Conservation (phyloP, 2,113 vertebrate species). For the Clarias macrocephalus region DNA sequence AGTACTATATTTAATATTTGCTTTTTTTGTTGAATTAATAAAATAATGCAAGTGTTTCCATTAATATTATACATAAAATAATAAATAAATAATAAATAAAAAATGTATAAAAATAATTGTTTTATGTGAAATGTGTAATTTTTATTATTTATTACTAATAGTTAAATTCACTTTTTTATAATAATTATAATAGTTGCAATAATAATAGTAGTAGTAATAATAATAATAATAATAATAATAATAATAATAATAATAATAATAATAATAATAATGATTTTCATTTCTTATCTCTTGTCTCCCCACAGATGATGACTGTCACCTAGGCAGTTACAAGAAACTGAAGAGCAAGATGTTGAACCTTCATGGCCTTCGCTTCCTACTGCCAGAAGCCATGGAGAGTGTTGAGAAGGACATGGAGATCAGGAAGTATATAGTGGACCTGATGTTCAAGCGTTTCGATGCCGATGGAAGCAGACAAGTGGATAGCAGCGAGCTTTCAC, state of each 20-base stretch:
- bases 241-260: no score
- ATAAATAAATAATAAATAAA: no score
- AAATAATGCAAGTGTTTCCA: neutral
- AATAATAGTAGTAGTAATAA: no score
- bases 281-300: conserved; percentile 40
- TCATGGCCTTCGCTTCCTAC: conserved; percentile 77
- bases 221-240: no score
- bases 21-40: neutral
- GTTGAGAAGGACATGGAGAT: conserved; percentile 74
- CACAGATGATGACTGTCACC: conserved; percentile 87
- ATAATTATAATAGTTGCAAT: no score
- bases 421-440: conserved; percentile 85
- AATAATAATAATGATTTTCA: neutral
- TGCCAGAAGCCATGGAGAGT: conserved; percentile 67
- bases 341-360: conserved; percentile 85
- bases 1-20: neutral
- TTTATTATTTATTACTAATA: no score
- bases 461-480: conserved; percentile 81
- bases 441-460: conserved; percentile 91
- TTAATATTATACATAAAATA: no score
- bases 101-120: no score
- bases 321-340: conserved; percentile 81
- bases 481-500: conserved; percentile 86
- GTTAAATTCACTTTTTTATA: no score
- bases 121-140: no score